Evolutionary conservation across 1,140 invertebrate species (phyloP).

Genomic region (Cyclina sinensis): DNA sequence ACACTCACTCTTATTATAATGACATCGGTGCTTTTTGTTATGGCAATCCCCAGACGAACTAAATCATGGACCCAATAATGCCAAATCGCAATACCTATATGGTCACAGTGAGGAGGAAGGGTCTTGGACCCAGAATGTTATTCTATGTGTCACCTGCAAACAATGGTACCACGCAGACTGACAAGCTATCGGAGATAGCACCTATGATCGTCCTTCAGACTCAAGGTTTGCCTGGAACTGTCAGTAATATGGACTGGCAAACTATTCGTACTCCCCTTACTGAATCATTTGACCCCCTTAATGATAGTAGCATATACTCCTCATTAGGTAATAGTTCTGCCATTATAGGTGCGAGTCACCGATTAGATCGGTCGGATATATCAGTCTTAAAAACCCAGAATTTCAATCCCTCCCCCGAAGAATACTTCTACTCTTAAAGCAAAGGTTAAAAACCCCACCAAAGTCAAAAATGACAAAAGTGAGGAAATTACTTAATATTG

Average conservation of each 20-base stretch:
- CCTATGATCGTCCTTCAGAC: background rate
- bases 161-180: constrained; percentile 28
- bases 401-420: background rate
- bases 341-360: background rate
- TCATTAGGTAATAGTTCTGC: background rate
- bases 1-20: no score
- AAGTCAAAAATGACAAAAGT: background rate
- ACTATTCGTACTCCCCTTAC: background rate
- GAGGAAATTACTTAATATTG: constrained; percentile 7
- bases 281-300: background rate
- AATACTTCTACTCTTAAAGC: background rate
- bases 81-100: constrained; percentile 3
- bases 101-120: background rate
- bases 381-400: background rate
- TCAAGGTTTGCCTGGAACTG: background rate
- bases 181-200: constrained; percentile 15
- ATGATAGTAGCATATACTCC: background rate
- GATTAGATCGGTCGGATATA: background rate
- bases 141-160: constrained; percentile 33
- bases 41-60: no score
- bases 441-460: background rate
- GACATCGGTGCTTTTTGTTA: no score
- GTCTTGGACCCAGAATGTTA: constrained; percentile 3
- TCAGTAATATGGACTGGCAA: no score
- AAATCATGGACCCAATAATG: no score